These are phyloP conservation scores for Anthoptus insignis DNA, from an alignment of 2,888 invertebrate species.

Conservation along the genomic window DNA sequence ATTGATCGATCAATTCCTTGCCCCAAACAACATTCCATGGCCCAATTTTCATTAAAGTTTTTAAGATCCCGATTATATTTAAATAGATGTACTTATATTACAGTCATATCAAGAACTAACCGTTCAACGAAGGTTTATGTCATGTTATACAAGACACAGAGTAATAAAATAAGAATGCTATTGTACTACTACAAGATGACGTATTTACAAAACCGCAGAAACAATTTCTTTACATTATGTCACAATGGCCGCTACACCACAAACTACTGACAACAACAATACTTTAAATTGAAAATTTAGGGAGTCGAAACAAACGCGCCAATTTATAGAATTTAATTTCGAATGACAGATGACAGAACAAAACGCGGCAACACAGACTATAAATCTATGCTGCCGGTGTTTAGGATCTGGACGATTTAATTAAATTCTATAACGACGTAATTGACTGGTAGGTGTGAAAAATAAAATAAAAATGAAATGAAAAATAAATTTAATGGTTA, in stretches of 20 bases:
- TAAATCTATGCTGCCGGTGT: neutral
- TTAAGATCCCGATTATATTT: too few species aligned
- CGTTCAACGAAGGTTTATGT: too few species aligned
- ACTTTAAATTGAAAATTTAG: constrained; percentile 85
- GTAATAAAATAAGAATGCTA: too few species aligned
- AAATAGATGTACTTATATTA: too few species aligned
- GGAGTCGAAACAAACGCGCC: constrained; percentile 73
- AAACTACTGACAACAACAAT: constrained; percentile 56
- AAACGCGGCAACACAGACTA: too few species aligned
- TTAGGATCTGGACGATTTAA: neutral
- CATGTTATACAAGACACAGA: too few species aligned
- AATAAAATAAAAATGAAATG: constrained; percentile 55
- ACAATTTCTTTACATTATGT: constrained; percentile 33
- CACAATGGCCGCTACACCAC: constrained; percentile 47
- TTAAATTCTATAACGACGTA: constrained; percentile 53
- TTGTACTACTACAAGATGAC: too few species aligned
- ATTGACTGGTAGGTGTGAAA: constrained; percentile 81
- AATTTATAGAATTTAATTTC: constrained; percentile 18
- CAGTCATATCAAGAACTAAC: too few species aligned
- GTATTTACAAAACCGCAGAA: constrained; percentile 43
- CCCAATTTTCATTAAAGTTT: too few species aligned
- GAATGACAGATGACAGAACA: neutral
- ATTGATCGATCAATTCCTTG: too few species aligned
- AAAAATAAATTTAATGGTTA: constrained; percentile 55
- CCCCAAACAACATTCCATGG: too few species aligned